Percentiles rank a stretch among this genome's conserved stretches.
Evolutionary conservation across 2,888 invertebrate genomes (phyloP).

Genomic region (Ditula angustiorana): DNA sequence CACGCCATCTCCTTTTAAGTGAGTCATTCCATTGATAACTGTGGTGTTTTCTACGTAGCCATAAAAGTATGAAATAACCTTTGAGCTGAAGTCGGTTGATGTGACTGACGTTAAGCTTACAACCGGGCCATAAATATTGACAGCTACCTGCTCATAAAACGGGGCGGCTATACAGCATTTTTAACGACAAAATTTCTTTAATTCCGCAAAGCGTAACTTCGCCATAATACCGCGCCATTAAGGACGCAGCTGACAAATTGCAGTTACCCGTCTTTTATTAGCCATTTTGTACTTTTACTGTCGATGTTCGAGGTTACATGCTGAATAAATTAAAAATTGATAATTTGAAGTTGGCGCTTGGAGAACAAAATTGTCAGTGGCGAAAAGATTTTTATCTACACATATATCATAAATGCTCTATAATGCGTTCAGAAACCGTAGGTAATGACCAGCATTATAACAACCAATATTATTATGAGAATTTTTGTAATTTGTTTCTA

Average conservation of each 20-base stretch:
- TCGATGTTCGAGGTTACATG: conserved; percentile 18
- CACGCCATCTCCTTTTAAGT: no score
- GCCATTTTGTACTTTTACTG: conserved; percentile 45
- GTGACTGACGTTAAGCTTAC: conserved; percentile 8
- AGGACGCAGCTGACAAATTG: conserved; percentile 50
- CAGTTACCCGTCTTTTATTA: conserved; percentile 51
- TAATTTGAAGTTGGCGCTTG: conserved; percentile 9
- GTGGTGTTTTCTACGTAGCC: background rate
- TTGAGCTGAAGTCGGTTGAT: background rate
- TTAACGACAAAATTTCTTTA: conserved; percentile 12
- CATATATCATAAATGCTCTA: no score
- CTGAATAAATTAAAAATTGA: conserved; percentile 38
- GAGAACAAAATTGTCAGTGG: background rate
- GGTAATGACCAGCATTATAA: no score
- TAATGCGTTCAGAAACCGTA: no score
- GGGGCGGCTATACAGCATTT: background rate
- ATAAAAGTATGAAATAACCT: background rate
- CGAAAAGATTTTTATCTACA: background rate
- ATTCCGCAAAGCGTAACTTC: conserved; percentile 10
- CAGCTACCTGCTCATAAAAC: conserved; percentile 20
- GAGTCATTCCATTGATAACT: background rate
- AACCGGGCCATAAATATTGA: conserved; percentile 25
- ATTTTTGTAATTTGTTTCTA: no score
- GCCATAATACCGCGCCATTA: conserved; percentile 22
- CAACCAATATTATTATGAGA: no score